Conservation (phyloP, 1,140 invertebrate species). For the Gryon sp. region DNA sequence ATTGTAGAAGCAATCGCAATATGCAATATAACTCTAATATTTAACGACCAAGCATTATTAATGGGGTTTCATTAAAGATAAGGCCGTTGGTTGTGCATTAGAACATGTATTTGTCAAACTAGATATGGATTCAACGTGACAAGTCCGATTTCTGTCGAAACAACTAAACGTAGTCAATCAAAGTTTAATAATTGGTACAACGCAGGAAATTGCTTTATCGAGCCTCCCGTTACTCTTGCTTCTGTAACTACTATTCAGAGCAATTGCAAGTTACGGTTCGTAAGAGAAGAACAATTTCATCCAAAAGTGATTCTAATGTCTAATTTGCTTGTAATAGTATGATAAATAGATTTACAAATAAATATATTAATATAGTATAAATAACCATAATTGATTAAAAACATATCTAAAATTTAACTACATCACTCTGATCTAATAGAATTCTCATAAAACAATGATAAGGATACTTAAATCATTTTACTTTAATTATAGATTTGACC, state of each 20-base stretch:
- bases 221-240: background rate
- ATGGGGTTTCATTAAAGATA: constrained; percentile 13
- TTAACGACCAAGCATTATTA: constrained; percentile 6
- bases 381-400: too few relatives aligned
- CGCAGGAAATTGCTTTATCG: constrained; percentile 35
- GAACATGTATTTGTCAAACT: constrained; percentile 20
- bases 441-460: too few relatives aligned
- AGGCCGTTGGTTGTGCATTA: background rate
- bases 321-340: background rate
- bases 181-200: constrained; percentile 39
- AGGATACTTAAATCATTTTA: too few relatives aligned
- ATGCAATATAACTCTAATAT: too few relatives aligned
- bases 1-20: too few relatives aligned
- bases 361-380: too few relatives aligned
- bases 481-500: too few relatives aligned
- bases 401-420: too few relatives aligned
- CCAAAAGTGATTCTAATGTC: constrained; percentile 4
- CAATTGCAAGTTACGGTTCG: background rate
- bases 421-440: too few relatives aligned
- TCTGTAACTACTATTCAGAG: background rate
- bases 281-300: constrained; percentile 1
- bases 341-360: too few relatives aligned
- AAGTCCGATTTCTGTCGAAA: constrained; percentile 21
- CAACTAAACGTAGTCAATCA: constrained; percentile 24
- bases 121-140: background rate